Percentiles rank a stretch among this genome's conserved stretches.
phyloP scores from a whole-genome alignment of 92 coral and sea anemone species.

The Palythoa heliodiscus region DNA sequence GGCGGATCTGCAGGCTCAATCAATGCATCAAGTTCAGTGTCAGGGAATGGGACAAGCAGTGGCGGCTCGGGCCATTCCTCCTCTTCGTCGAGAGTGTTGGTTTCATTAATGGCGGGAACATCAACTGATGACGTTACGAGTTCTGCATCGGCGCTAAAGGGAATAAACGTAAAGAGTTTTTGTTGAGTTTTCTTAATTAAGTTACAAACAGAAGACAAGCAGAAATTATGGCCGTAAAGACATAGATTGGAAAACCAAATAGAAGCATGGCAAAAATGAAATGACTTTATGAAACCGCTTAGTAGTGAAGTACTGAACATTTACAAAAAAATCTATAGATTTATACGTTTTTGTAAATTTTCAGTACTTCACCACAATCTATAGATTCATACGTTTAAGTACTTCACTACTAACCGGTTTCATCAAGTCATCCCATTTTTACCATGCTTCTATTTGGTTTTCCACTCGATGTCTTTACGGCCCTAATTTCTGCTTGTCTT shows the following conservation, averaged over 20 bases:
- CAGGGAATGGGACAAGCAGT: not conserved
- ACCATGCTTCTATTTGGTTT: no score
- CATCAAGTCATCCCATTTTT: no score
- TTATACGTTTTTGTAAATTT: no score
- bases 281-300: no score
- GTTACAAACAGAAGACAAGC: conserved; percentile 58
- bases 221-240: not conserved
- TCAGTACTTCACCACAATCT: no score
- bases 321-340: no score
- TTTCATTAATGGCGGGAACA: conserved; percentile 23
- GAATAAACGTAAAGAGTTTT: conserved; percentile 9
- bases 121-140: conserved; percentile 25
- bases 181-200: not conserved
- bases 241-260: no score
- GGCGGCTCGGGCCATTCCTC: conserved; percentile 1
- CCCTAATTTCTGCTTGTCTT: conserved; percentile 31
- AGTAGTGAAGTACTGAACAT: no score
- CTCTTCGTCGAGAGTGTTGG: conserved; percentile 14
- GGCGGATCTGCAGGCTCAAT: not conserved
- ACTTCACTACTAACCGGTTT: no score
- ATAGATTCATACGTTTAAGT: no score
- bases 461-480: no score
- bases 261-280: no score
- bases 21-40: not conserved
- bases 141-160: conserved; percentile 19